A percentile compares a stretch with the other conserved stretches of the same genome.
These are phyloP conservation scores for Hoplodrina blanda DNA, from an alignment of 2,888 invertebrate species.

Conservation along the genomic window DNA sequence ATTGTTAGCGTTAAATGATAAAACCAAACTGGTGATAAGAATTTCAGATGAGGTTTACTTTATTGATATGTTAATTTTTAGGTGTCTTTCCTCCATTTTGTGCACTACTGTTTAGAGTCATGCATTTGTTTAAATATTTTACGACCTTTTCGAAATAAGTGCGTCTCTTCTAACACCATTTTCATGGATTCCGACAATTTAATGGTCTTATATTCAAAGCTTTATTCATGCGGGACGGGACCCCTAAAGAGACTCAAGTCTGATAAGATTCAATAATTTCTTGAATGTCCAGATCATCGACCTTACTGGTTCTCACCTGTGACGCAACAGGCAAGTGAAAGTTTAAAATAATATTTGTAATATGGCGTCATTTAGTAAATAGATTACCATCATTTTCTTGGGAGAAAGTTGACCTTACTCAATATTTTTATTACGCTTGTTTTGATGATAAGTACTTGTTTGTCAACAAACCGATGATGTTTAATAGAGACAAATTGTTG, in stretches of 20 bases:
- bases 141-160: neutral
- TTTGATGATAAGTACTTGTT: constrained; percentile 11
- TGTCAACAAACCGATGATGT: constrained; percentile 1
- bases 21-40: neutral
- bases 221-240: constrained; percentile 29
- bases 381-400: constrained; percentile 55
- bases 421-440: constrained; percentile 34
- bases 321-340: constrained; percentile 70
- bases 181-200: neutral
- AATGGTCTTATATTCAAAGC: neutral
- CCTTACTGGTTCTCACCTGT: constrained; percentile 49
- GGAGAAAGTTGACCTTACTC: constrained; percentile 62
- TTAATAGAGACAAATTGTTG: constrained; percentile 1
- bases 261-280: constrained; percentile 22
- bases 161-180: neutral
- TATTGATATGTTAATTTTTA: neutral
- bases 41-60: neutral
- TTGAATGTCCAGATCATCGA: constrained; percentile 48
- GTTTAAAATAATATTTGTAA: constrained; percentile 69
- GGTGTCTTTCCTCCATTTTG: neutral
- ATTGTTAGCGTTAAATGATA: neutral
- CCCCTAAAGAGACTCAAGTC: constrained; percentile 2
- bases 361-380: constrained; percentile 52
- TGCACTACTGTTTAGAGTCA: neutral
- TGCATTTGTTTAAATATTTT: neutral